Base-by-base conservation (phyloP, 2,888 invertebrate species). In the Caenorhabditis doughertyi region DNA sequence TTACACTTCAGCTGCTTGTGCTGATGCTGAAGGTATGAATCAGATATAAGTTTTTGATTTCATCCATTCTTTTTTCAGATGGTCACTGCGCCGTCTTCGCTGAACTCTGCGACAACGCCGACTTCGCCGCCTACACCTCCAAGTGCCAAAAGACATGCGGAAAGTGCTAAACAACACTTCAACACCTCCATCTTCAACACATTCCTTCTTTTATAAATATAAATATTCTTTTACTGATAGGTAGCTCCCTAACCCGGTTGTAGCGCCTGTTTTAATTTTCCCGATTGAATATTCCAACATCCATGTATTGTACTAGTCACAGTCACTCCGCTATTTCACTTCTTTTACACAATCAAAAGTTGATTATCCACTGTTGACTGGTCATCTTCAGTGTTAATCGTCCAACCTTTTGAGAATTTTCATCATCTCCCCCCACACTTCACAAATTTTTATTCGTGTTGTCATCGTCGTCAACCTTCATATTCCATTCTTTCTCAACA, bases 51-150 rank as follows among this genome's bases (percentile, higher is more conserved):
- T n/a, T 35, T 11, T 13, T 13, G 39, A 39, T 39, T 39, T 39
- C 13, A n/a, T 39, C 11, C 9, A 39, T 39, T 39, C 11, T 27
- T 27, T 5, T 77, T 79, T 18, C 73, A 80, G 80, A 80, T 56
- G 80, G 80, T 35, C 80, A 80, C 73, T 80, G 80, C 51, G 58
- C 67, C 42, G 80, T 80, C n/a, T 80, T 80, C 53, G 80, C 73
- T 23, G 71, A 80, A 29, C 80, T 80, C 42, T 80, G 80, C 62
- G 68, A 80, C 60, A 68, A 80, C 55, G 55, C 73, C 51, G 62
- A 80, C 62, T 80, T 80, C 39, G 80, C 73, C 53, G 68, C 67
- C 42, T 80, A 80, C 73, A 80, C 80, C 39, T 29, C 80, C 51
- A 80, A 80, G 55, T 80, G 80, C 35, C 44, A 58, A 39, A 80